Base-by-base conservation (phyloP, 1,140 invertebrate genomes). In the Mylabris phalerata region DNA sequence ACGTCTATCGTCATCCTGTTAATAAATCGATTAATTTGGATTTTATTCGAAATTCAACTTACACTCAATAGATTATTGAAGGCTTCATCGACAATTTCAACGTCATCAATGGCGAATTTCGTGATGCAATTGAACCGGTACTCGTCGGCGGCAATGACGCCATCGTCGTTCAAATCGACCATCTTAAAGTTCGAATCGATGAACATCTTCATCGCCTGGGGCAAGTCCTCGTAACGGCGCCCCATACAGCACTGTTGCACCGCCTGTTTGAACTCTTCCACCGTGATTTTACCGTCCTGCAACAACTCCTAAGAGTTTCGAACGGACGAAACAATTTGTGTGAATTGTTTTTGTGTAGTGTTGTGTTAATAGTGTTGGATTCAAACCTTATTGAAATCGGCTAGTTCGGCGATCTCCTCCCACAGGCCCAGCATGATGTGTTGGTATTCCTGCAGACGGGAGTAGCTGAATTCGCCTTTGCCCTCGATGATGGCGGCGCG, bases 141-240 rank as follows among this genome's bases (percentile, higher is more conserved):
- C 77, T 92, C 89, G 46, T 91, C 87, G 1, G 87, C 75, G 26
- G 80, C 86, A 45, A 92, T 83, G 4, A 89, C 77, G 3, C 89
- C 89, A 66, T 92, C 89, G 55, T 81, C 82, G 66, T 92, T 89
- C 38, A 90, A 79, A 63, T 92, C 89, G 27, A 90, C 82, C 74
- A 89, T 80, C 65, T 84, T 86, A 69, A 90, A 92, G 71, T 89
- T 88, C 46, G 83, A 83, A 67, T 89, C 87, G 67, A 92, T 91
- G 67, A 91, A 90, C 71, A 87, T 85, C 67, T 84, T 88, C 84
- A 89, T 86, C 1, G 86, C 84, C 70, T 85, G 75, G 3, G 89
- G 89, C 71, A 92, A 90, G 48, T 90, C 85, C n/a, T 82, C 80
- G 64, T 87, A 91, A 54, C 80, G 79, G 68, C 84, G 82, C 2